Base-by-base conservation (phyloP, 2,113 vertebrate genomes). In the Ondatra zibethicus region DNA sequence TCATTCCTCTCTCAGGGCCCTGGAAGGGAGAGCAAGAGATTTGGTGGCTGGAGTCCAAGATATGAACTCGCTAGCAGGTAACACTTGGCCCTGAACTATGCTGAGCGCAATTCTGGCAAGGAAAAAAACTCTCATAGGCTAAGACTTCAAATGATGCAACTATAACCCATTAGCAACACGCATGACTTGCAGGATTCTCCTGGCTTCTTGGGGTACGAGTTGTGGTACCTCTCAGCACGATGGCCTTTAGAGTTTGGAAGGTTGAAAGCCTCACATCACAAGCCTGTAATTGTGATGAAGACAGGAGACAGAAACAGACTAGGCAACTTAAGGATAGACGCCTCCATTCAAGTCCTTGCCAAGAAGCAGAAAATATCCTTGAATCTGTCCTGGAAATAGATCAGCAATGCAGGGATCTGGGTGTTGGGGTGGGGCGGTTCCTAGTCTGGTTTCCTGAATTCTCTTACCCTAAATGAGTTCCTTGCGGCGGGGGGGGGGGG, bases 1-100 rank as follows among this genome's bases (percentile, higher is more conserved):
- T 95, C 89, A 85, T 97, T 31, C 39, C 66, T 97, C 97, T 96
- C 96, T 93, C 95, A 94, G 97, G 94, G 92, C 78, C 89, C 97
- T 87, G 96, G 39, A 55, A 92, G 88, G 84, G 45, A 72, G 65
- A 78, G 33, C 42, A 2, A 50, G 81, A 80, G 76, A 73, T 42
- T 95, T 16, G 0, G 12, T 68, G 42, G 70, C 75, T 55, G 9
- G 9, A 63, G 31, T 81, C 89, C 36, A 75, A 92, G 65, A 50
- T 42, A 23, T 27, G 23, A 47, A 81, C 85, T 92, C 70, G 29
- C 52, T 70, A 75, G 88, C 77, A 92, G 96, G 95, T 96, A 93
- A 78, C 47, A 3, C 42, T 82, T 47, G 9, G 77, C 85, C 88
- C 72, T 42, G 47, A 92, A 65, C n/a, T 2, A 2, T n/a, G 36